These are phyloP conservation scores for Cantharis lateralis DNA, from an alignment of 2,888 invertebrate species.

Conservation along the genomic window DNA sequence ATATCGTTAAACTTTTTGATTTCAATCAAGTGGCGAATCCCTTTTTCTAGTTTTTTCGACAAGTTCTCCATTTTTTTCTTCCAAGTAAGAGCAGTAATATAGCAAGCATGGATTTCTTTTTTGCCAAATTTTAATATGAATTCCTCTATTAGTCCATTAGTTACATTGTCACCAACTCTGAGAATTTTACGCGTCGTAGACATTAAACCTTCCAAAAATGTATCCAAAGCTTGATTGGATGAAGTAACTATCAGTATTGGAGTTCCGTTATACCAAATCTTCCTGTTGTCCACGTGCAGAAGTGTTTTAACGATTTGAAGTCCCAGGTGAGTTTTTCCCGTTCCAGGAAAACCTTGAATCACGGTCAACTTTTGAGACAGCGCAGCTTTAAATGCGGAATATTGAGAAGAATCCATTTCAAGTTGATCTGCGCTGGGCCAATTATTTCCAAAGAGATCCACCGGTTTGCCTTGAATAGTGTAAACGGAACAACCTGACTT, in stretches of 20 bases:
- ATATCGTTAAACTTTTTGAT: slow-evolving; percentile 51
- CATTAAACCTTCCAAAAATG: slow-evolving; percentile 76
- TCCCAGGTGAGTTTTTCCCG: no score
- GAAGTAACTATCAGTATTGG: slow-evolving; percentile 80
- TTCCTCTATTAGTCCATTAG: slow-evolving; percentile 60
- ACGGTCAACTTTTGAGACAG: no score
- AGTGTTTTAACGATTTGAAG: slow-evolving; percentile 44
- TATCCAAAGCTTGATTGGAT: slow-evolving; percentile 87
- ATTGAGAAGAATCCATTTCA: no score
- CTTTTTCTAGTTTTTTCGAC: slow-evolving; percentile 1
- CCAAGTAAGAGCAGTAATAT: not conserved
- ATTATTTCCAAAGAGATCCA: slow-evolving; percentile 71
- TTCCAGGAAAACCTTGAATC: no score
- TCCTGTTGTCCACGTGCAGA: slow-evolving; percentile 68
- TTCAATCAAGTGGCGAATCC: slow-evolving; percentile 21
- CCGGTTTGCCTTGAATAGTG: slow-evolving; percentile 82
- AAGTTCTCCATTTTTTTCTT: not conserved
- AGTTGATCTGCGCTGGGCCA: no score
- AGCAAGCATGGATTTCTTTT: not conserved
- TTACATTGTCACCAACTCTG: slow-evolving; percentile 72
- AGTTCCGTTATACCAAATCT: slow-evolving; percentile 53
- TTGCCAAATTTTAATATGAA: slow-evolving; percentile 58
- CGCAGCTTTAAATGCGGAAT: no score
- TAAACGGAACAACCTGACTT: slow-evolving; percentile 20
- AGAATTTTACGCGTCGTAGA: slow-evolving; percentile 64